These are phyloP conservation scores for Cyrtorhinus lividipennis DNA, from an alignment of 1,140 invertebrate genomes.

Conservation along the genomic window DNA sequence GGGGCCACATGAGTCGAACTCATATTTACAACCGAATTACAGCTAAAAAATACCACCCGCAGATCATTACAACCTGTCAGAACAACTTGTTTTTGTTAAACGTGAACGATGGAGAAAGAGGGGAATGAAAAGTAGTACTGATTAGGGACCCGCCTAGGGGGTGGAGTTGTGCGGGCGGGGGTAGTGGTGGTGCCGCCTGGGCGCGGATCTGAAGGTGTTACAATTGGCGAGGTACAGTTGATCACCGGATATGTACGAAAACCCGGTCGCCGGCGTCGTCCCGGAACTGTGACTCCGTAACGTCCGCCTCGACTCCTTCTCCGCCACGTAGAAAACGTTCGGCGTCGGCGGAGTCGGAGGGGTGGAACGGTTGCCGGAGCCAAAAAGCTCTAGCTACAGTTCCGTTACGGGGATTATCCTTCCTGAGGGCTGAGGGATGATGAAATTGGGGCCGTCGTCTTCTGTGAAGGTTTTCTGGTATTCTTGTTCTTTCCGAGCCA, in stretches of 20 bases:
- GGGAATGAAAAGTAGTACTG: too few relatives aligned
- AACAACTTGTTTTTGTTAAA: too few relatives aligned
- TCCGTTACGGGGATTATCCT: slow-evolving; percentile 67
- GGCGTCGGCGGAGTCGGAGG: slow-evolving; percentile 31
- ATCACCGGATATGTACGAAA: slow-evolving; percentile 56
- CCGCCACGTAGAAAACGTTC: slow-evolving; percentile 45
- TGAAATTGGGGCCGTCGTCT: slow-evolving; percentile 47
- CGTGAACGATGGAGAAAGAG: too few relatives aligned
- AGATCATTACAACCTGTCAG: too few relatives aligned
- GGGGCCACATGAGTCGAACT: too few relatives aligned
- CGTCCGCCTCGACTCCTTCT: slow-evolving; percentile 29
- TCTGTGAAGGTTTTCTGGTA: slow-evolving; percentile 77
- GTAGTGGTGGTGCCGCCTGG: slow-evolving; percentile 6
- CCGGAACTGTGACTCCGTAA: slow-evolving; percentile 27
- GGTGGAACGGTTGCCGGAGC: slow-evolving; percentile 39
- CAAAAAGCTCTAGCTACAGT: slow-evolving; percentile 75
- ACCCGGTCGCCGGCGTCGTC: slow-evolving; percentile 30
- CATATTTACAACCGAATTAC: too few relatives aligned
- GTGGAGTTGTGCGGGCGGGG: slow-evolving; percentile 3
- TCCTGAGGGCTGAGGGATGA: slow-evolving; percentile 37
- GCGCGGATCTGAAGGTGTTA: slow-evolving; percentile 17
- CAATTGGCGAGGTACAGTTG: slow-evolving; percentile 20
- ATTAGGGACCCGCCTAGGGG: too few relatives aligned
- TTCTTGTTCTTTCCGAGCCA: slow-evolving; percentile 65
- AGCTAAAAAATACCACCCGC: too few relatives aligned